Base-by-base conservation (phyloP, 2,797 vertebrate species). In the Holocentrus rufus region DNA sequence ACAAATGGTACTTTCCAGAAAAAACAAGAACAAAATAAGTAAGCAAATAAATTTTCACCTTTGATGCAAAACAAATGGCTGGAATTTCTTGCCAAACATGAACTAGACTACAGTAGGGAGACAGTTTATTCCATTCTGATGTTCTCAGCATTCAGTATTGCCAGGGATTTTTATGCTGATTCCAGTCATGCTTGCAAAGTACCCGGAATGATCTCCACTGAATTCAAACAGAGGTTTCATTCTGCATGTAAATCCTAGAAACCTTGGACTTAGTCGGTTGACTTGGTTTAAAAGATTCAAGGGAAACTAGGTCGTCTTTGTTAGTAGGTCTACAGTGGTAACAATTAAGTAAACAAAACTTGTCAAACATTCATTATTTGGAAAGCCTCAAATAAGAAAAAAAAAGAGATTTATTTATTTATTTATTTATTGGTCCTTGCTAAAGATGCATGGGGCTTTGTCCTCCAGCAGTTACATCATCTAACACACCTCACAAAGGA, bases 231-330 rank as follows among this genome's bases (percentile, higher is more conserved):
- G 75, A 77, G 77, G 65, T 82, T 89, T 83, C 66, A 80, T 87
- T 87, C 74, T 74, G 46, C 58, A 80, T 87, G 80, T 75, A 84
- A 89, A 86, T 73, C 80, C 76, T 68, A 58, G 56, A 80, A 86
- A 80, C 57, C 71, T 72, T 60, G 8, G 60, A 80, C 77, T 84
- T 74, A 55, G 58, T 82, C 18, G 60, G 54, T 82, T 61, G 62
- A 83, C 54, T 84, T 76, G 62, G 44, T 88, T 78, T 52, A 72
- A 72, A 79, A 65, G 63, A 80, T 83, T 88, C 15, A 74, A 65
- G 70, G 75, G 60, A 84, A 86, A 85, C 46, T 86, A 71, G 84
- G 82, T 83, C 74, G 89, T 0, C 31, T 50, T 72, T 81, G 13
- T 27, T 27, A 27, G 25, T 27, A 27, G 25, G 25, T 58, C 56